Conservation (phyloP, 2,888 invertebrate species). For the Epirrhoe alternata region DNA sequence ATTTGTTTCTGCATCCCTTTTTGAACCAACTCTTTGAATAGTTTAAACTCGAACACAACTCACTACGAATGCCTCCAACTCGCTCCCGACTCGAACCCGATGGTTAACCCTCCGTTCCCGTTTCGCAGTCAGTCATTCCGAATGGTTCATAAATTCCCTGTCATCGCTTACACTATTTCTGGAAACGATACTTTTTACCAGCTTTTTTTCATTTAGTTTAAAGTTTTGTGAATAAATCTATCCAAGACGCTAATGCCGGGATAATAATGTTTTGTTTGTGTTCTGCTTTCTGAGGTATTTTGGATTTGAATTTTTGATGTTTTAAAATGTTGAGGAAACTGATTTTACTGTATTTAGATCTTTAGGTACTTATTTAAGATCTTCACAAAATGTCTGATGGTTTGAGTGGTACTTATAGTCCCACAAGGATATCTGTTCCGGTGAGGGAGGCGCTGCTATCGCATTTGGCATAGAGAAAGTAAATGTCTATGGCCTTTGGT, state of each 20-base stretch:
- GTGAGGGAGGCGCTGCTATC: no score
- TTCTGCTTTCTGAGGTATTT: constrained; percentile 1
- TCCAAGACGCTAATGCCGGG: constrained; percentile 41
- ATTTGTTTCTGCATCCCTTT: background rate
- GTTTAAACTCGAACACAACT: constrained; percentile 9
- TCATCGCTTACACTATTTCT: constrained; percentile 78
- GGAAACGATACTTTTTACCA: constrained; percentile 48
- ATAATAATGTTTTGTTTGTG: constrained; percentile 35
- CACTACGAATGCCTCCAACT: background rate
- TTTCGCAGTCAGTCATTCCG: constrained; percentile 77
- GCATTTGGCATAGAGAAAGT: no score
- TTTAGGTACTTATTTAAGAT: background rate
- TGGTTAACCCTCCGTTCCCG: constrained; percentile 47
- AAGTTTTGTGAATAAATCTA: constrained; percentile 51
- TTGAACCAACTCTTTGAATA: no score
- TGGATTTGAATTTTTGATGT: background rate
- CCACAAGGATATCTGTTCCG: no score
- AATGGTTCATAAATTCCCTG: constrained; percentile 83
- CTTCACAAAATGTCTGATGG: background rate
- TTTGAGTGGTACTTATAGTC: background rate
- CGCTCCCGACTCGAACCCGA: constrained; percentile 6
- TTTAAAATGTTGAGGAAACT: background rate
- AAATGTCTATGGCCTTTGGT: no score
- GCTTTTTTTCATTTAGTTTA: constrained; percentile 30
- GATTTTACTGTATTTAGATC: background rate